A percentile compares a stretch with the other conserved stretches of the same genome.
Evolutionary conservation across 2,113 vertebrate species (phyloP).

Genomic region (Cynoglossus semilaevis): DNA sequence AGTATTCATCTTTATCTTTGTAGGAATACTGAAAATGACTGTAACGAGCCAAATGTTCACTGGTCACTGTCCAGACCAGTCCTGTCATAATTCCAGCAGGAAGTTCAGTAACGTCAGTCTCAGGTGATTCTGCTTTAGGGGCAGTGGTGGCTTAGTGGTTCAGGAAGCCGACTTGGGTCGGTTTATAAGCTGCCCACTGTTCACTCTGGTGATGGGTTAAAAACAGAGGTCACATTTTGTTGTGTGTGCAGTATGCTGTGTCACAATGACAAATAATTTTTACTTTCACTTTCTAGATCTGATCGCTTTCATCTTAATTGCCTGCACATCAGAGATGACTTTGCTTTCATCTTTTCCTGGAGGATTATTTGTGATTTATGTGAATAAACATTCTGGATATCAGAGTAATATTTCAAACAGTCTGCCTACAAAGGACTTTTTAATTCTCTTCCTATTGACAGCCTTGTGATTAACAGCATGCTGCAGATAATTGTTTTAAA

Average conservation of each 20-base stretch:
- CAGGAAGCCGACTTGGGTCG: background rate
- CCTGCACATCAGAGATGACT: background rate
- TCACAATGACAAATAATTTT: too few relatives aligned
- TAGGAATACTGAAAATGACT: too few relatives aligned
- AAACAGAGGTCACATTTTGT: too few relatives aligned
- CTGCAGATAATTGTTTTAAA: conserved; percentile 29
- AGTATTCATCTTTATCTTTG: too few relatives aligned
- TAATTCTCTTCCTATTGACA: conserved; percentile 26
- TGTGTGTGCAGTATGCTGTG: too few relatives aligned
- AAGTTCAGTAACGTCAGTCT: background rate
- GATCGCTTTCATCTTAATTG: background rate
- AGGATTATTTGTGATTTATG: conserved; percentile 14
- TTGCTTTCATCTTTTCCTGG: background rate
- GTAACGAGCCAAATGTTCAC: too few relatives aligned
- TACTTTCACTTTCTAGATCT: too few relatives aligned
- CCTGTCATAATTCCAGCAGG: background rate
- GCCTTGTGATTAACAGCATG: conserved; percentile 19
- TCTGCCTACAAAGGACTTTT: conserved; percentile 20
- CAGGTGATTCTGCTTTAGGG: conserved; percentile 4
- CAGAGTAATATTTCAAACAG: conserved; percentile 25
- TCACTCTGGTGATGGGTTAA: too few relatives aligned
- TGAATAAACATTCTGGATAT: conserved; percentile 29
- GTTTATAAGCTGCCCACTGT: too few relatives aligned
- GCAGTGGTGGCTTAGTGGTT: conserved; percentile 4
- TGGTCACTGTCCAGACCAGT: too few relatives aligned